Conservation (phyloP, 2,797 vertebrate species). For the Synanceia verrucosa region DNA sequence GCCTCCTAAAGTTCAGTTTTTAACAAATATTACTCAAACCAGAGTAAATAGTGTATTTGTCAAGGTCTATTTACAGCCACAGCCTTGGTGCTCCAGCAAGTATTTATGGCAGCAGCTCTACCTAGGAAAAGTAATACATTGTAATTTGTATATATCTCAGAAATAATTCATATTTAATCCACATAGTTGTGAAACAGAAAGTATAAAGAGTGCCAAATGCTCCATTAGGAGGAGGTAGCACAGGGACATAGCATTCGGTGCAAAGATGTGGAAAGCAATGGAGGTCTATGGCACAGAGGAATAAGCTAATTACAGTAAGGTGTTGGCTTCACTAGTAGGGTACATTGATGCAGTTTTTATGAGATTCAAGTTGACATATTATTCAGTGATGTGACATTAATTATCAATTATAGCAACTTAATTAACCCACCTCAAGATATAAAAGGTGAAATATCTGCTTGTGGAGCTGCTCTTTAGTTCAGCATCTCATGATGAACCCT, state of each 20-base stretch:
- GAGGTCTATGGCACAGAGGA: neutral
- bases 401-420: neutral
- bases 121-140: neutral
- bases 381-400: neutral
- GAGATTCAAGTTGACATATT: neutral
- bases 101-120: constrained; percentile 12
- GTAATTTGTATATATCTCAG: neutral
- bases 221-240: no score
- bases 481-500: neutral
- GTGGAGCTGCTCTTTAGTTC: neutral
- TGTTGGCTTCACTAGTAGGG: neutral
- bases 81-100: neutral
- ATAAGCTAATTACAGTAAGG: neutral
- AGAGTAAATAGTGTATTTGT: constrained; percentile 2
- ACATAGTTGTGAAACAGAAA: no score
- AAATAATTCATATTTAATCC: neutral
- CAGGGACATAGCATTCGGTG: neutral
- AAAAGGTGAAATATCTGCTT: neutral
- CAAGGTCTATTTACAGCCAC: constrained; percentile 10
- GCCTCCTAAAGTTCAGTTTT: neutral
- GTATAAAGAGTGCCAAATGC: no score
- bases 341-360: neutral
- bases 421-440: neutral
- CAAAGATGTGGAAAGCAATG: neutral
- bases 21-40: neutral